Base-by-base conservation (phyloP, 2,113 vertebrate genomes). In the Peromyscus polionotus region DNA sequence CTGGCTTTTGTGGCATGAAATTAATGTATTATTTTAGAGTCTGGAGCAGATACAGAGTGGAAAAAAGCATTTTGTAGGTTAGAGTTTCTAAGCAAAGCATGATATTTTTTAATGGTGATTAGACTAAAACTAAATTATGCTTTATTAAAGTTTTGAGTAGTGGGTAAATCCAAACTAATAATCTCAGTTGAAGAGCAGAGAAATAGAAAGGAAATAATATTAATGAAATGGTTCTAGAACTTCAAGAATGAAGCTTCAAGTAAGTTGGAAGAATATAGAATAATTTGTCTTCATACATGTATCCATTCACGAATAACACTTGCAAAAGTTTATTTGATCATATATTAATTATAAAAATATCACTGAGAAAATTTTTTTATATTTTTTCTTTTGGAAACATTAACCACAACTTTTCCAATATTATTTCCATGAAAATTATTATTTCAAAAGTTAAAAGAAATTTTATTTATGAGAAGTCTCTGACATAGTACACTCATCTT, bases 321-420 rank as follows among this genome's bases (percentile, higher is more conserved):
- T 89, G 3, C 72, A 80, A 80, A 80, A 1, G 83, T n/a, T 80
- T 93, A 92, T 13, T 89, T 94, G 14, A 68, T 2, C 83, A 87
- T 36, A 83, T 3, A 51, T 67, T 57, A 86, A 79, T 51, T 80
- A 39, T 54, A 3, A 77, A 91, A 83, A 45, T 79, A 5, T 57
- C 4, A 1, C 48, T 24, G 42, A 36, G 13, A 45, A 65, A 48
- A 65, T 70, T 4, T 36, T 77, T 93, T 75, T 20, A 10, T 10
- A 28, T 2, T n/a, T 54, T 92, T 67, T 10, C 24, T 76, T 2
- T 13, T 81, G 7, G 54, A 48, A 67, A 54, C 3, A 63, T 93
- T 86, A 77, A 1, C 73, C 45, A 31, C 2, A 97, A 97, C 75
- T 92, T 93, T 67, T 10, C 57, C 36, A 88, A 10, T 26, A 51